phyloP scores from a whole-genome alignment of 2,113 vertebrate species.

The Ramphastos sulfuratus region DNA sequence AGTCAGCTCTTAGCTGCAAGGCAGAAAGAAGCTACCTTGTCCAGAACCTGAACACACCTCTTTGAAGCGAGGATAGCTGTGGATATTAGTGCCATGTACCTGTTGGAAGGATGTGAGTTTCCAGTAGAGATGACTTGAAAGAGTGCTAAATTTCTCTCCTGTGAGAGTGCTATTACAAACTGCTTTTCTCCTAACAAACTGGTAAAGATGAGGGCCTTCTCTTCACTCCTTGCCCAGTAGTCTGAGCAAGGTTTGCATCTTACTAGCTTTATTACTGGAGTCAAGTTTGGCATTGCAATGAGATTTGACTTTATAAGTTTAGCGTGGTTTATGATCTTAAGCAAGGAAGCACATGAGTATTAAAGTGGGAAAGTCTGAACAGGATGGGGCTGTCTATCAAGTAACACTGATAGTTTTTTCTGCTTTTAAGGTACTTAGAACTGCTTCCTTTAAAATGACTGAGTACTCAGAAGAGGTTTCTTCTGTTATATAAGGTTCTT shows the following conservation, averaged over 20 bases:
- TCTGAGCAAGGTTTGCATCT: not conserved
- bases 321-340: not conserved
- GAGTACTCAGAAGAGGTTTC: not conserved
- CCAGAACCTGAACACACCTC: not conserved
- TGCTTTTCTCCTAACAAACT: not conserved
- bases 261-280: not conserved
- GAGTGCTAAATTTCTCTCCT: not conserved
- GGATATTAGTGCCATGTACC: not conserved
- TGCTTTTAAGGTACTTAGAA: not conserved
- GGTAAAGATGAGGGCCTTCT: not conserved
- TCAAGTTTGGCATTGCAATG: not conserved
- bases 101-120: not conserved
- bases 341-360: not conserved
- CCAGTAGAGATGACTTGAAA: not conserved
- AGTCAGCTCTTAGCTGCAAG: not conserved
- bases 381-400: not conserved
- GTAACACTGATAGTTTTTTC: not conserved
- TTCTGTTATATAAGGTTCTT: not conserved
- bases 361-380: not conserved
- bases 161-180: not conserved
- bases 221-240: not conserved
- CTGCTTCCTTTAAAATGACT: not conserved
- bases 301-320: not conserved
- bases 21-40: not conserved
- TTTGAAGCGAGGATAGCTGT: not conserved